Base-by-base conservation (phyloP, 2,113 vertebrate species). In the Pterocles orientalis region DNA sequence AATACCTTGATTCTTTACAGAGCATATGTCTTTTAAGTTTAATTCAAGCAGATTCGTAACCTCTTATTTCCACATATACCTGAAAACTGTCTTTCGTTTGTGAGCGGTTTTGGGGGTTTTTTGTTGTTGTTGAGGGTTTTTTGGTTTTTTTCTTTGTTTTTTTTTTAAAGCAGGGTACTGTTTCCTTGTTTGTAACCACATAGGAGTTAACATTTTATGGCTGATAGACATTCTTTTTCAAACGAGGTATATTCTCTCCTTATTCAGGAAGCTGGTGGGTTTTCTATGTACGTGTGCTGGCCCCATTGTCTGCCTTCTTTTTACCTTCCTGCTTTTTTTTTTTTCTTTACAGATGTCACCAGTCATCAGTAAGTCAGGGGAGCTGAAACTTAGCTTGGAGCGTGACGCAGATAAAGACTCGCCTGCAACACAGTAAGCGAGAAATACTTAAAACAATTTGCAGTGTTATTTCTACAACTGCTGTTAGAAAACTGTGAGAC, bases 321-420 rank as follows among this genome's bases (percentile, higher is more conserved):
- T 82, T 96, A 86, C 84, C 86, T 94, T 95, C 82, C 53, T 95
- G 19, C 48, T 92, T 96, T 18, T 78, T 64, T 48, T 82, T 91
- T 83, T 88, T 90, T 20, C 96, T 96, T 97, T 95, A 50, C 98
- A 99, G 98, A 97, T 98, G 28, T 98, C 98, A 80, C 97, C 98
- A 97, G 97, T 91, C 45, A 97, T 98, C 79, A 98, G 95, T 97
- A 98, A 97, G 86, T 98, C 98, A 64, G 98, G 97, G 84, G 98
- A 98, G 58, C 97, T 98, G 80, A 97, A 92, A 95, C 97, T 97
- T 90, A 95, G 98, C 82, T 98, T 97, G 3, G 98, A 98, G 88
- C 92, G 60, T 64, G 98, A 98, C 95, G 98, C 98, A 20, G 98
- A 99, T 26, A 97, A 95, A 23, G 98, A 98, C 41, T 88, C 96